Conservation (phyloP, 2,797 vertebrate species). For the Sebastes glaucus region DNA sequence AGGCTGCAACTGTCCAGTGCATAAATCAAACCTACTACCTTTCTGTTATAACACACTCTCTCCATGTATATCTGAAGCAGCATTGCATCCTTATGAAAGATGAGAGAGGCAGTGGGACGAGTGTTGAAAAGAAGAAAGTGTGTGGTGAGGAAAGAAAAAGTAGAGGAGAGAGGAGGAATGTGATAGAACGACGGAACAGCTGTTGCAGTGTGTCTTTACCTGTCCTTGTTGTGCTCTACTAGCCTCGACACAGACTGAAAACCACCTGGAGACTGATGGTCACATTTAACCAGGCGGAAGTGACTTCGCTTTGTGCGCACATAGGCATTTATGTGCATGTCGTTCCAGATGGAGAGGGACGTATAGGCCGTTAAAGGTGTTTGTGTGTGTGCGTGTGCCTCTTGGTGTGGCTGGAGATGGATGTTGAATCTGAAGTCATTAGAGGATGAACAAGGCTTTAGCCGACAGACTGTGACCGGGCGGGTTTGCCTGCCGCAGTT, state of each 20-base stretch:
- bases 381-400: not conserved
- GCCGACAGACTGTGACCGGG: constrained; percentile 61
- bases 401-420: constrained; percentile 27
- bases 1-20: not conserved
- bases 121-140: not conserved
- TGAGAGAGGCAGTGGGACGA: not conserved
- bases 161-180: constrained; percentile 15
- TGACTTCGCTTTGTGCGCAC: constrained; percentile 12
- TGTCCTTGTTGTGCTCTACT: constrained; percentile 26
- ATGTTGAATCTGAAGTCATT: constrained; percentile 50
- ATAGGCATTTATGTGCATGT: constrained; percentile 2
- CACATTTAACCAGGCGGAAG: constrained; percentile 8
- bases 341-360: constrained; percentile 13
- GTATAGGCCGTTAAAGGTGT: not conserved
- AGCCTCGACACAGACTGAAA: constrained; percentile 31
- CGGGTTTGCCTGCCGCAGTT: constrained; percentile 19
- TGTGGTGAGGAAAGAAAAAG: constrained; percentile 11
- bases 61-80: no score
- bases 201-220: constrained; percentile 39
- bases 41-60: not conserved
- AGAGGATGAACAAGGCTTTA: constrained; percentile 42
- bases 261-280: constrained; percentile 54
- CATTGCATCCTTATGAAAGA: not conserved
- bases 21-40: not conserved
- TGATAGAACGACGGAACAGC: constrained; percentile 35